Evolutionary conservation across 2,113 vertebrate species (phyloP).

Genomic region (Ovis aries): ARS-UI_Ramb_v3.0 NC_056068.1:38458501-38459000

Average conservation of each 20-base stretch:
- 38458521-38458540: background rate
- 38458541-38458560: background rate
- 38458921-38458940: background rate
- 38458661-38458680: background rate
- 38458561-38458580: background rate
- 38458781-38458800: background rate
- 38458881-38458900: background rate
- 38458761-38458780: background rate
- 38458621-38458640: background rate
- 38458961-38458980: background rate
- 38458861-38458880: background rate
- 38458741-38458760: background rate
- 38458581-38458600: background rate
- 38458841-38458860: background rate
- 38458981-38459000: background rate
- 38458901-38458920: background rate
- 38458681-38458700: background rate
- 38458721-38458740: background rate
- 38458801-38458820: background rate
- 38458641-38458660: background rate
- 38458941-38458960: background rate
- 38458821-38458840: background rate
- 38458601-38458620: background rate
- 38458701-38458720: background rate
- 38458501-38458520: slow-evolving; percentile 19